Evolutionary conservation across 2,888 invertebrate genomes (phyloP).

Genomic region (Entomobrya multifasciata): DNA sequence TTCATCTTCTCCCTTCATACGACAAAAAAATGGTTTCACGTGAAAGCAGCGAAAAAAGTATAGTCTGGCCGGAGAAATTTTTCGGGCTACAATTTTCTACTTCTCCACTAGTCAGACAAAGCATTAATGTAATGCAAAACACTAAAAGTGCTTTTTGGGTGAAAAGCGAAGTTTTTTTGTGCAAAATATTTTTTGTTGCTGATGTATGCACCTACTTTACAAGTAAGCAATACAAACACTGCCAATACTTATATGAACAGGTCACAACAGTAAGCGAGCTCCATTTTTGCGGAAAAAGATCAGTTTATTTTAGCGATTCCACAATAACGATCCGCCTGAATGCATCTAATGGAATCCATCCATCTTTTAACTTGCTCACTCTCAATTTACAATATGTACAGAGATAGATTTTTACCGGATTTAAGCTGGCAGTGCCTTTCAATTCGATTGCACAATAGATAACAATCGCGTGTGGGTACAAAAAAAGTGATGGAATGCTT

Average conservation of each 20-base stretch:
- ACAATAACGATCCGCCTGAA: slow-evolving; percentile 41
- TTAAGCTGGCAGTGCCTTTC: not conserved
- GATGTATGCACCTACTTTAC: not conserved
- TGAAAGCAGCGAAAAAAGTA: too few relatives aligned
- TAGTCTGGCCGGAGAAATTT: too few relatives aligned
- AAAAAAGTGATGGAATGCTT: slow-evolving; percentile 36
- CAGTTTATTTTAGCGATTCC: slow-evolving; percentile 39
- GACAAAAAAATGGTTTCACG: too few relatives aligned
- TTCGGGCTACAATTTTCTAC: not conserved
- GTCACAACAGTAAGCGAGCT: not conserved
- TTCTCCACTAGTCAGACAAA: not conserved
- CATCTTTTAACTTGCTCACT: slow-evolving; percentile 52
- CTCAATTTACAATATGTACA: not conserved
- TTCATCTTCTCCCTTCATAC: not conserved
- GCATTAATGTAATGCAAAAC: not conserved
- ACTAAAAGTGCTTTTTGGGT: not conserved
- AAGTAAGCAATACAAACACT: not conserved
- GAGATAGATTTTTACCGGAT: not conserved
- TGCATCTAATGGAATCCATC: slow-evolving; percentile 51
- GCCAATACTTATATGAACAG: not conserved
- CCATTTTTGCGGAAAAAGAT: not conserved
- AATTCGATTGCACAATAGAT: slow-evolving; percentile 35
- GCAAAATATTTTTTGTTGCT: not conserved
- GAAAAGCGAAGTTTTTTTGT: not conserved
- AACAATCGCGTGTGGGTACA: slow-evolving; percentile 14